Evolutionary conservation across 2,113 vertebrate species (phyloP), one percentile per base, ranked within the genome.

Genomic region (Laterallus jamaicensis): DNA sequence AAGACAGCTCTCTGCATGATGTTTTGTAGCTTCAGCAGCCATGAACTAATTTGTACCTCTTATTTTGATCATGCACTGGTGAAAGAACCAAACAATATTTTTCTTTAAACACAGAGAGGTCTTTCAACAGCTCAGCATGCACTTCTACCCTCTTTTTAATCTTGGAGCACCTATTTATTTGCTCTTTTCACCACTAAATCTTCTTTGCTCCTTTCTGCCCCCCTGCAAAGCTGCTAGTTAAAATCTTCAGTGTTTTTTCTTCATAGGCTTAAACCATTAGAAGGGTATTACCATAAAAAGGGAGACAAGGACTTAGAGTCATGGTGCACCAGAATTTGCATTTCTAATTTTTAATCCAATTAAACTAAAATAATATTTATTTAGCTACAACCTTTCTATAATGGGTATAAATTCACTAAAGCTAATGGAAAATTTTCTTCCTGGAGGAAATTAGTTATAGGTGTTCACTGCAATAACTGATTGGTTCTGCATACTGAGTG

Each of bases 81-180:
- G 98, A 98, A 98, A 98, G 98, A 98, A 98, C 98, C 98, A 98
- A 98, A 98, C 98, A 98, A 98, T 98, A 98, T 98, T 98, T 98
- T 98, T 97, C 98, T 98, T 98, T 98, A 98, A 98, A 98, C 98
- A 98, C 98, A 98, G 98, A 98, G 98, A 98, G 97, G 97, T 95
- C 98, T 98, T 98, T 98, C 98, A 98, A 98, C 98, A 97, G 98
- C 98, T 98, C 98, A 98, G 98, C 97, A 96, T 97, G 97, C 97
- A 98, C 98, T 99, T 98, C 99, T 97, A 98, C 98, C 97, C 98
- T 98, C 98, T 98, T 98, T 98, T 99, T 99, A 99, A 99, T 98
- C 98, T 99, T 98, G 98, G 98, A 98, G 98, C 98, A 98, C 98
- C 99, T 99, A 99, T 99, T 99, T 99, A 99, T 99, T 99, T 99